Evolutionary conservation across 2,113 vertebrate genomes (phyloP).

Genomic region (Prochilodus magdalenae): DNA sequence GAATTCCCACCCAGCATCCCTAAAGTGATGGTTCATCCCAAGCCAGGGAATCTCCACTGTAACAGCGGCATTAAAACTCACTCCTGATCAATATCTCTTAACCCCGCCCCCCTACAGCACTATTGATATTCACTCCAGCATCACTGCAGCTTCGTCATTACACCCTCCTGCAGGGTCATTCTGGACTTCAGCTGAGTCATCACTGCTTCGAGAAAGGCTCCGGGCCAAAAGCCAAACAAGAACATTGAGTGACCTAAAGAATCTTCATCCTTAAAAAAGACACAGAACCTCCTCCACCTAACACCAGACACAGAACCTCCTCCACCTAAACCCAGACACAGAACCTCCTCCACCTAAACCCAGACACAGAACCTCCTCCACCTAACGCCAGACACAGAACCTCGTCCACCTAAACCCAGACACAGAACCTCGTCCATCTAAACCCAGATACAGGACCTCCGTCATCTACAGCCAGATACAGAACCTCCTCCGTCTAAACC

Average conservation of each 20-base stretch:
- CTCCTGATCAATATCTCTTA: not conserved
- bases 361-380: not conserved
- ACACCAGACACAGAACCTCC: too few relatives aligned
- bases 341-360: too few relatives aligned
- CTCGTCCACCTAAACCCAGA: too few relatives aligned
- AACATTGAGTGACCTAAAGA: not conserved
- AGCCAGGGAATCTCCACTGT: not conserved
- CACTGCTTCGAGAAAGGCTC: not conserved
- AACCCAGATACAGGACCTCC: too few relatives aligned
- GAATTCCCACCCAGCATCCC: not conserved
- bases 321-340: too few relatives aligned
- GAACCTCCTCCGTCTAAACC: too few relatives aligned
- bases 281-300: too few relatives aligned
- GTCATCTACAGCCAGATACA: too few relatives aligned
- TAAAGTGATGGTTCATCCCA: not conserved
- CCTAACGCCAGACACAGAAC: not conserved
- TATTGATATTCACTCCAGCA: conserved; percentile 31
- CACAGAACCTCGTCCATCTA: too few relatives aligned
- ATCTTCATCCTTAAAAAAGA: not conserved
- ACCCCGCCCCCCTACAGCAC: not conserved
- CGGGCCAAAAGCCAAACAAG: not conserved
- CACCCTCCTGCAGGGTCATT: not conserved
- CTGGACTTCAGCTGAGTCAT: conserved; percentile 13
- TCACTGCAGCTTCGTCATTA: not conserved
- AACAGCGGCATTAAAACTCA: not conserved